Evolutionary conservation across 1,140 invertebrate species (phyloP).

Genomic region (Zaprionus kolodkinae): DNA sequence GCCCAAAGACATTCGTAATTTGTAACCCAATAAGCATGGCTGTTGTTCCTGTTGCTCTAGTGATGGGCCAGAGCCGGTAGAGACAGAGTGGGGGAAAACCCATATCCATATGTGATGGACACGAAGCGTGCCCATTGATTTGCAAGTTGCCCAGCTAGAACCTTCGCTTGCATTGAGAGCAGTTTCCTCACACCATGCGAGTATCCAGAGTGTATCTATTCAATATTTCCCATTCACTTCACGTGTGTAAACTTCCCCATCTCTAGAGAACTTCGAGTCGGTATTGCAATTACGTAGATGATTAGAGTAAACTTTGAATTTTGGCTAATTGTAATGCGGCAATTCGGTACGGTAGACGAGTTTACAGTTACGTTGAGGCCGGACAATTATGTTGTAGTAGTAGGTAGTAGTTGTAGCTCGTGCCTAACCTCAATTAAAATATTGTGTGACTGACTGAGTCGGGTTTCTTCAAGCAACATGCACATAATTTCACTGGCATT

Average conservation of each 20-base stretch:
- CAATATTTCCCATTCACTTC: too few relatives aligned
- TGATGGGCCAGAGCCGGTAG: too few relatives aligned
- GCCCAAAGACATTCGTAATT: conserved; percentile 20
- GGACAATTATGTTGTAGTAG: background rate
- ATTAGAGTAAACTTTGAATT: background rate
- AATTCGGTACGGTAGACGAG: too few relatives aligned
- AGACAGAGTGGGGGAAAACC: too few relatives aligned
- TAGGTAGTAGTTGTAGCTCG: background rate
- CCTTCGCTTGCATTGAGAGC: too few relatives aligned
- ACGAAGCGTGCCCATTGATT: too few relatives aligned
- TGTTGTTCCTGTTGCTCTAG: conserved; percentile 18
- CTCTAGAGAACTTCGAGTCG: background rate
- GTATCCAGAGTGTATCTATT: too few relatives aligned
- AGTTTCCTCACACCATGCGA: too few relatives aligned
- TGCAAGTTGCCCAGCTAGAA: too few relatives aligned
- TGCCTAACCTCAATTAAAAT: conserved; percentile 3
- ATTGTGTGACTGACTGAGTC: background rate
- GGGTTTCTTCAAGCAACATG: background rate
- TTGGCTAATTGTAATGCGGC: background rate
- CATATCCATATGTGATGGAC: too few relatives aligned
- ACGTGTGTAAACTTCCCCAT: too few relatives aligned
- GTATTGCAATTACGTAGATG: too few relatives aligned
- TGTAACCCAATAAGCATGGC: conserved; percentile 39
- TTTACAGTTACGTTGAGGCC: background rate
- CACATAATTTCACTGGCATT: conserved; percentile 63